phyloP scores from a whole-genome alignment of 2,888 invertebrate genomes.

The Lasioglossum vierecki region DNA sequence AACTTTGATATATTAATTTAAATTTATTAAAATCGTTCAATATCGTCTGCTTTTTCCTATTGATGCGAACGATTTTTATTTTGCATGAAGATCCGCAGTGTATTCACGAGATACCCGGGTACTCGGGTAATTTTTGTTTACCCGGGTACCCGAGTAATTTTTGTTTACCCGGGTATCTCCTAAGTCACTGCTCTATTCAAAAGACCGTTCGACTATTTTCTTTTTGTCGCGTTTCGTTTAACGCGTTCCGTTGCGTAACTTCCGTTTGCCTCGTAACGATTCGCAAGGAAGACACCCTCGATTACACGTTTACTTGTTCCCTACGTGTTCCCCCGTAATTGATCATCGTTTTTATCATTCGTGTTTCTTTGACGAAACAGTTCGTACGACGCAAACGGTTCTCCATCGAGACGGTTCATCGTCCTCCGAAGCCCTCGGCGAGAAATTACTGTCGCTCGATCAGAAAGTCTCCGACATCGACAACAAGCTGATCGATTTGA shows the following conservation, averaged over 20 bases:
- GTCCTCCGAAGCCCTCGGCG: constrained; percentile 75
- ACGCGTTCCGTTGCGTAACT: background rate
- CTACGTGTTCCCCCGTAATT: background rate
- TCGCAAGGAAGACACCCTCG: background rate
- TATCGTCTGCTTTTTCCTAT: too few species aligned
- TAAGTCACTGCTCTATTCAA: background rate
- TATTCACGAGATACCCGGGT: too few species aligned
- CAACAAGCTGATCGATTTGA: constrained; percentile 90
- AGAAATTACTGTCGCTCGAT: constrained; percentile 88
- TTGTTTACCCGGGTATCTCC: too few species aligned
- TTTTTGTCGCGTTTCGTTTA: too few species aligned
- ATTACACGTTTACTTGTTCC: background rate
- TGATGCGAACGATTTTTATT: too few species aligned
- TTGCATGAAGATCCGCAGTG: too few species aligned
- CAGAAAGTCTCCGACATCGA: constrained; percentile 94
- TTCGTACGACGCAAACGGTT: constrained; percentile 76
- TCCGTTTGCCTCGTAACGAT: background rate
- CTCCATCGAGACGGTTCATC: constrained; percentile 72
- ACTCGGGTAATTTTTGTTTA: too few species aligned
- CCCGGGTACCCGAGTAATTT: too few species aligned
- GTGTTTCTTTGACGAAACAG: constrained; percentile 56
- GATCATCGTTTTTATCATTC: background rate
- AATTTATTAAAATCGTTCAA: too few species aligned
- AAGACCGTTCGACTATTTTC: background rate
- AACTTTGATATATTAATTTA: too few species aligned